Conservation (phyloP, 2,113 vertebrate genomes). For the Prietella phreatophila region DNA sequence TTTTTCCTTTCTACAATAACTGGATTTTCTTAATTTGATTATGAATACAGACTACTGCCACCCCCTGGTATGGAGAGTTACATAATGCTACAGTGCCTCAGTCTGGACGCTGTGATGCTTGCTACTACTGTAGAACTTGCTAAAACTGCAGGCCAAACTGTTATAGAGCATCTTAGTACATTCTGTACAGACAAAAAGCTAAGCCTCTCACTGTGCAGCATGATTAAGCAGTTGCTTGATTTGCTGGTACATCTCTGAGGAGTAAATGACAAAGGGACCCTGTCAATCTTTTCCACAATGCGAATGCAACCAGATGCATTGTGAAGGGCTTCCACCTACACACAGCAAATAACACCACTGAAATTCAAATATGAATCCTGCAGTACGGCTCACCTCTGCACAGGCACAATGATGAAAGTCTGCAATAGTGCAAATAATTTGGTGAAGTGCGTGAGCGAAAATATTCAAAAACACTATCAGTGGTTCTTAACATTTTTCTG, state of each 20-base stretch:
- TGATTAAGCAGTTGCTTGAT: slow-evolving; percentile 22
- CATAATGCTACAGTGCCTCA: neutral
- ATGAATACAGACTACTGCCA: slow-evolving; percentile 12
- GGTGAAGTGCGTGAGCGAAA: neutral
- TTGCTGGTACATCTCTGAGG: neutral
- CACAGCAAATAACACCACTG: slow-evolving; percentile 18
- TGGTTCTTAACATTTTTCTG: neutral
- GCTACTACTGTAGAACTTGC: neutral
- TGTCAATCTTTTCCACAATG: slow-evolving; percentile 21
- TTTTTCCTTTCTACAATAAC: neutral
- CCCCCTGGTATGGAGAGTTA: slow-evolving; percentile 12
- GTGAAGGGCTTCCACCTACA: slow-evolving; percentile 24
- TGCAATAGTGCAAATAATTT: slow-evolving; percentile 26
- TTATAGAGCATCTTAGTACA: neutral
- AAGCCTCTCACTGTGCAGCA: neutral
- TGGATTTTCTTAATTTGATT: neutral
- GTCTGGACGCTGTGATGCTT: slow-evolving; percentile 4
- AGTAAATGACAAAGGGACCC: slow-evolving; percentile 16
- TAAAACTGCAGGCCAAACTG: neutral
- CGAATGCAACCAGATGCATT: slow-evolving; percentile 25
- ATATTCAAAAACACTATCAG: neutral
- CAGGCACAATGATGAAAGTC: slow-evolving; percentile 15
- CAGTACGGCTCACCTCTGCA: slow-evolving; percentile 8
- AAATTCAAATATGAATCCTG: slow-evolving; percentile 17
- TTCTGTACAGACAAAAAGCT: slow-evolving; percentile 19